These are phyloP conservation scores for Horisme vitalbata DNA, from an alignment of 2,888 invertebrate species.

Conservation along the genomic window DNA sequence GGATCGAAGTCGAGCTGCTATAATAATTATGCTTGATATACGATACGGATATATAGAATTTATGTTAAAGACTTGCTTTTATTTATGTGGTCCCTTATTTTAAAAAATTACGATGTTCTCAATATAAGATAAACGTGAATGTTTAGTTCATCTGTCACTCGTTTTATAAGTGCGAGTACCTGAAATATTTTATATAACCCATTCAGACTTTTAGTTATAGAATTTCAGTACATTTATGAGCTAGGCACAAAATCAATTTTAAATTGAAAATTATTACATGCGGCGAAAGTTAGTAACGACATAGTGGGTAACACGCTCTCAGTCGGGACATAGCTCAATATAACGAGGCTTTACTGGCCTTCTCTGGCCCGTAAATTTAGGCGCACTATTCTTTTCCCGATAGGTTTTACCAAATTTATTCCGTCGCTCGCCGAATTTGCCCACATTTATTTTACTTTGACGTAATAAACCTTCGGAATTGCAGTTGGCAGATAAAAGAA, in stretches of 20 bases:
- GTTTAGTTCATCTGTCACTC: too few relatives aligned
- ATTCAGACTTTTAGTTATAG: too few relatives aligned
- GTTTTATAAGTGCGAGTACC: too few relatives aligned
- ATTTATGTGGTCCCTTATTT: too few relatives aligned
- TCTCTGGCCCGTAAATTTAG: constrained; percentile 72
- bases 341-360: constrained; percentile 78
- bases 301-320: constrained; percentile 54
- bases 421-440: constrained; percentile 49
- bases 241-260: constrained; percentile 13
- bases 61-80: not conserved
- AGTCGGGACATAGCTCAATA: constrained; percentile 71
- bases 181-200: too few relatives aligned
- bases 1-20: constrained; percentile 29
- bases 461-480: constrained; percentile 31
- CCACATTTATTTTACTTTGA: constrained; percentile 51
- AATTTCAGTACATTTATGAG: too few relatives aligned
- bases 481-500: constrained; percentile 29
- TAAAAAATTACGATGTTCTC: not conserved
- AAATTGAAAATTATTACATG: constrained; percentile 25
- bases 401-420: constrained; percentile 74
- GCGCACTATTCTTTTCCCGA: constrained; percentile 74
- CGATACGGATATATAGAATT: not conserved
- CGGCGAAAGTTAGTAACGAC: constrained; percentile 46
- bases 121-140: too few relatives aligned
- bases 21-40: constrained; percentile 11